Evolutionary conservation across 2,113 vertebrate species (phyloP).

Genomic region (Pelmatolapia mariae): DNA sequence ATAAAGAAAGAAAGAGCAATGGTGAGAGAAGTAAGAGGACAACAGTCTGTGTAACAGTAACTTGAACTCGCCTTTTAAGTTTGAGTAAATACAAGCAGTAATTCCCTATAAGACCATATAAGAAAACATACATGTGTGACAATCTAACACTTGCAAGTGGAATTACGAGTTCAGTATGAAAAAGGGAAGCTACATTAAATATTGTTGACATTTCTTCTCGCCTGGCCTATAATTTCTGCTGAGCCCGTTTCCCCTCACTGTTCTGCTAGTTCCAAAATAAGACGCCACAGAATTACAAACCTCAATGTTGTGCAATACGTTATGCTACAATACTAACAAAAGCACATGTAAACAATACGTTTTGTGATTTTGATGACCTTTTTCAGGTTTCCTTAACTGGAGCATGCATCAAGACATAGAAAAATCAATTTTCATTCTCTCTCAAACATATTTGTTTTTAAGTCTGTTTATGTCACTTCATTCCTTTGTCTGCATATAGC

Average conservation of each 20-base stretch:
- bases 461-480: not conserved
- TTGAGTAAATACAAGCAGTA: not conserved
- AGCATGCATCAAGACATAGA: not conserved
- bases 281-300: not conserved
- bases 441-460: not conserved
- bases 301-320: not conserved
- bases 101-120: not conserved
- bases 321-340: not conserved
- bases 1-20: not conserved
- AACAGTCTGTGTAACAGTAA: not conserved
- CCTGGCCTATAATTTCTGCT: not conserved
- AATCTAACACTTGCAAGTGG: not conserved
- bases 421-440: not conserved
- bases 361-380: not conserved
- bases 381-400: not conserved
- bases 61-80: not conserved
- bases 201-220: not conserved
- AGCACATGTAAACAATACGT: not conserved
- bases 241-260: not conserved
- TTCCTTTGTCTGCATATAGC: not conserved
- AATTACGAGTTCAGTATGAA: not conserved
- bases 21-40: not conserved
- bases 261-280: not conserved
- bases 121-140: not conserved
- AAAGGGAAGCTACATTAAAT: not conserved